These are phyloP conservation scores for Cephalopholis sonnerati DNA, from an alignment of 2,113 vertebrate species.

Conservation along the genomic window DNA sequence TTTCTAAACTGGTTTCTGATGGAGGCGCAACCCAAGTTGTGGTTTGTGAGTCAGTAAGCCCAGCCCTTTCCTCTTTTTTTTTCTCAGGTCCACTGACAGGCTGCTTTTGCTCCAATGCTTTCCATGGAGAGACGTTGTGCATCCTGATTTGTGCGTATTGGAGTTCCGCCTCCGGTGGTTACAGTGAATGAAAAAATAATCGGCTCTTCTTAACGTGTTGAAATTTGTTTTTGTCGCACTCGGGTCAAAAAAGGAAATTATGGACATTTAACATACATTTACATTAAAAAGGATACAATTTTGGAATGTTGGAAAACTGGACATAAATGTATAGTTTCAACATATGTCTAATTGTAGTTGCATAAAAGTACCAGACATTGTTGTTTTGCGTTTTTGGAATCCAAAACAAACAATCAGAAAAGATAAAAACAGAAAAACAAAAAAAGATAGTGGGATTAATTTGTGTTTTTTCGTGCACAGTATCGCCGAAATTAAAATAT, in stretches of 20 bases:
- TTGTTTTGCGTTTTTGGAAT: neutral
- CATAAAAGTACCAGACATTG: neutral
- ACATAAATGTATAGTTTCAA: neutral
- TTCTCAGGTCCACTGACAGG: conserved; percentile 57
- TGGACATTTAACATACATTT: neutral
- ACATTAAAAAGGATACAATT: neutral
- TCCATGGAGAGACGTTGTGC: conserved; percentile 66
- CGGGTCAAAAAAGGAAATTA: conserved; percentile 9
- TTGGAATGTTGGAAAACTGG: neutral
- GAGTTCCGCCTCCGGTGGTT: conserved; percentile 77
- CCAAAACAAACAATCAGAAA: neutral
- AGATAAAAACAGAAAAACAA: no score
- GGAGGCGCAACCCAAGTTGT: conserved; percentile 78
- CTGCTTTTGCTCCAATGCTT: conserved; percentile 54
- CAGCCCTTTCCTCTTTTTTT: conserved; percentile 74
- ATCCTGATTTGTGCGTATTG: conserved; percentile 75
- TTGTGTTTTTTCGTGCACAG: no score
- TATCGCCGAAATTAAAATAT: no score
- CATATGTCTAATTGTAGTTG: neutral
- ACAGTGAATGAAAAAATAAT: conserved; percentile 52
- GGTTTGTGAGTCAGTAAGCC: conserved; percentile 74
- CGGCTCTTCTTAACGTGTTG: conserved; percentile 7
- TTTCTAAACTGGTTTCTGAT: conserved; percentile 75
- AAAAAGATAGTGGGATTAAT: no score
- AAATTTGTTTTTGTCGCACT: conserved; percentile 38